Base-by-base conservation (phyloP, 2,888 invertebrate species). In the Drosophila pullipes region DNA sequence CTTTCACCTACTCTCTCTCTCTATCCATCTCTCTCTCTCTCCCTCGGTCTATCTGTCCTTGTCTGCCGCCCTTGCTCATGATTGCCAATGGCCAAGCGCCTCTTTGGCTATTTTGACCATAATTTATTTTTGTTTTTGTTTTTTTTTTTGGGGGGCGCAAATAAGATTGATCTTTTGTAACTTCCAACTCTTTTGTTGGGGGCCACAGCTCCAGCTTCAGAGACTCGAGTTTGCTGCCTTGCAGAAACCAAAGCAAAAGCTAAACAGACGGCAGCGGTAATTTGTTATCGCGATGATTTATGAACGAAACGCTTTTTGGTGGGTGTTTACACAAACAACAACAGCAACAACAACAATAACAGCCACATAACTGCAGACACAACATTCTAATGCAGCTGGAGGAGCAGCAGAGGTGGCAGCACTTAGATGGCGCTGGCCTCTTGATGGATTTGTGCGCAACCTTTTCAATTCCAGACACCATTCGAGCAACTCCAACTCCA, bases 261-360 rank as follows among this genome's bases (percentile, higher is more conserved):
- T 69, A 58, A 54, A 49, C 62, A 71, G 78, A 75, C 90, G 85
- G 92, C 91, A 92, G 92, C 92, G 91, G 91, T 89, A 91, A 91
- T 92, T 91, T 92, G 91, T 90, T 92, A 92, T 92, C 92, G 80
- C 81, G 92, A 92, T 92, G 92, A 92, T 92, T 92, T 92, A 92
- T 92, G 92, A 92, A 91, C 92, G 84, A 89, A 78, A 83, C 66
- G 76, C 65, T 69, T 68, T 88, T 83, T 77, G 79, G 90, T 91
- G 91, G 91, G 90, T 88, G 91, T 90, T 89, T 82, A 89, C 88
- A 86, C 84, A 85, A 69, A 60, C 69, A 79, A 63, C 58, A 61
- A 44, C 57, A 64, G 49, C 58, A 65, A 3, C 28, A 39, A 53
- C 13, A 66, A 59, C 57, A 78, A 60, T 41, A 67, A 41, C 61